Conservation (phyloP, 2,113 vertebrate species). For the Setophaga kirtlandii region DNA sequence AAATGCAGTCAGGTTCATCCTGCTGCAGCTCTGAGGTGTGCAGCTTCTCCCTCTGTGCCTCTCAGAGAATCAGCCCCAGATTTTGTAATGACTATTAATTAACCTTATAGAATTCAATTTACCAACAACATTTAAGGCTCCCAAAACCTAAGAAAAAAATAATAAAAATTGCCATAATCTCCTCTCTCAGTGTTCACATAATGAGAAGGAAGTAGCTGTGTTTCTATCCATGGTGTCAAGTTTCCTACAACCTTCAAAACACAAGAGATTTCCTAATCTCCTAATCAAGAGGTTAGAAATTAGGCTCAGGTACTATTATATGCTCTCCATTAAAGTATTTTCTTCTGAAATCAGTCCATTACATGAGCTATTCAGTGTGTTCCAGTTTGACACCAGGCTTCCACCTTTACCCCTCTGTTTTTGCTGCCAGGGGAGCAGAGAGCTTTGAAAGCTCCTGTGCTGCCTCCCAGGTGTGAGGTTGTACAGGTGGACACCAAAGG, state of each 20-base stretch:
- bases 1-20: not conserved
- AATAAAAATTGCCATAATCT: not conserved
- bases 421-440: not conserved
- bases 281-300: not conserved
- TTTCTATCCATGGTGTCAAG: not conserved
- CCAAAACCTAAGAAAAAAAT: not conserved
- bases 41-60: not conserved
- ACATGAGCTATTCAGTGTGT: not conserved
- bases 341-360: not conserved
- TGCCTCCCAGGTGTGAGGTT: not conserved
- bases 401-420: not conserved
- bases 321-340: not conserved
- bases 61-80: not conserved
- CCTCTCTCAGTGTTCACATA: not conserved
- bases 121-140: not conserved
- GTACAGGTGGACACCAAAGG: not conserved
- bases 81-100: not conserved
- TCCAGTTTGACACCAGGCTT: not conserved
- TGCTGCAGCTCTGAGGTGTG: not conserved
- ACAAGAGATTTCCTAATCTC: not conserved
- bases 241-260: not conserved
- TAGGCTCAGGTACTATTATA: rapidly evolving
- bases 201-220: not conserved
- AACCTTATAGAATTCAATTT: not conserved
- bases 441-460: not conserved